Evolutionary conservation across 2,888 invertebrate genomes (phyloP).

Genomic region (Oithona nana): DNA sequence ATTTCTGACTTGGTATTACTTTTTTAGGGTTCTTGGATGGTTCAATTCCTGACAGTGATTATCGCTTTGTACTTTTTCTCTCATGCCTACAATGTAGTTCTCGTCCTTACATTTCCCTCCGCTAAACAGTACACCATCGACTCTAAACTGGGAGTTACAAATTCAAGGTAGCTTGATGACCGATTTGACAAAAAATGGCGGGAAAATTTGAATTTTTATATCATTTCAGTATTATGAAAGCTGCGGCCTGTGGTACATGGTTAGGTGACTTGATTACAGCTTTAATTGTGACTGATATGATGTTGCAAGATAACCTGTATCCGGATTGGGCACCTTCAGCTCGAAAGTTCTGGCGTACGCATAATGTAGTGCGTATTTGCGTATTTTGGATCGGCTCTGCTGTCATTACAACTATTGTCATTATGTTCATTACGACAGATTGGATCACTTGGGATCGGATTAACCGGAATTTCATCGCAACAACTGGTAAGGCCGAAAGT

Average conservation of each 20-base stretch:
- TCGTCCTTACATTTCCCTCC: slow-evolving; percentile 27
- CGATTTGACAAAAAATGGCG: neutral
- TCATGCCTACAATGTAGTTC: slow-evolving; percentile 31
- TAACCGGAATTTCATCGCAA: slow-evolving; percentile 32
- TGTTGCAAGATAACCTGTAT: slow-evolving; percentile 35
- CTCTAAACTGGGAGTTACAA: slow-evolving; percentile 30
- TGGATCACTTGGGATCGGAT: slow-evolving; percentile 33
- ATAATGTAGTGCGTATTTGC: slow-evolving; percentile 30
- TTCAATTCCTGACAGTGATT: slow-evolving; percentile 32
- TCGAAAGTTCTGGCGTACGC: slow-evolving; percentile 27
- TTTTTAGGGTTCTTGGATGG: slow-evolving; percentile 33
- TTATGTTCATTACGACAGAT: slow-evolving; percentile 33
- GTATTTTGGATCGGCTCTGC: slow-evolving; percentile 32
- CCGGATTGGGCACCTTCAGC: slow-evolving; percentile 30
- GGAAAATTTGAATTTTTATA: slow-evolving; percentile 19
- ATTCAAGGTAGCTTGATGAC: slow-evolving; percentile 24
- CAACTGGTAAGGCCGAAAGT: slow-evolving; percentile 25
- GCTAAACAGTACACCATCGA: slow-evolving; percentile 28
- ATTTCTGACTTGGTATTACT: too few relatives aligned
- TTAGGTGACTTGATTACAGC: slow-evolving; percentile 35
- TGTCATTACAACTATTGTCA: slow-evolving; percentile 29
- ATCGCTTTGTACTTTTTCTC: slow-evolving; percentile 32
- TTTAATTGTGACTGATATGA: slow-evolving; percentile 36
- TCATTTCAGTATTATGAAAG: slow-evolving; percentile 30
- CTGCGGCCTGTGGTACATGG: slow-evolving; percentile 35